A percentile compares a stretch with the other conserved stretches of the same genome.
phyloP scores from a whole-genome alignment of 2,888 invertebrate genomes.

The Chrysina gloriosa region DNA sequence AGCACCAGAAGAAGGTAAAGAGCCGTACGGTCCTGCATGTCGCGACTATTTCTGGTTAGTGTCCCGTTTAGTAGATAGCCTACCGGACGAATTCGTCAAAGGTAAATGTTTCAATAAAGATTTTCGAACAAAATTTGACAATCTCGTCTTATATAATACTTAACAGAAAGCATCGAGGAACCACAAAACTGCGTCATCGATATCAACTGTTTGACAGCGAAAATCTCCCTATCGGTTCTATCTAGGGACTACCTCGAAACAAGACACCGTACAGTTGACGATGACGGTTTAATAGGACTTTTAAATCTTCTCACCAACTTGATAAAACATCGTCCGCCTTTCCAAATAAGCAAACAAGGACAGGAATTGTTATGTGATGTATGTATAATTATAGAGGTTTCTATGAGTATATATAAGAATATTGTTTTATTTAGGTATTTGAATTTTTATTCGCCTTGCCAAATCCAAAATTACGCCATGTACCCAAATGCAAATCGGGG shows the following conservation, averaged over 20 bases:
- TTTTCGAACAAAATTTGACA: neutral
- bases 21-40: slow-evolving; percentile 94
- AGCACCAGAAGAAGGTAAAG: slow-evolving; percentile 84
- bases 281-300: slow-evolving; percentile 91
- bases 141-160: neutral
- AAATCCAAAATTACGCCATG: slow-evolving; percentile 83
- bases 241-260: slow-evolving; percentile 86
- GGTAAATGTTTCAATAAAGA: slow-evolving; percentile 59
- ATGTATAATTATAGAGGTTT: too few relatives aligned
- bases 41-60: slow-evolving; percentile 95
- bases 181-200: slow-evolving; percentile 71
- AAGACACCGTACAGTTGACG: slow-evolving; percentile 83
- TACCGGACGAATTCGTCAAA: slow-evolving; percentile 83
- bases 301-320: slow-evolving; percentile 88
- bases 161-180: slow-evolving; percentile 64
- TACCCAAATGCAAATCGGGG: slow-evolving; percentile 94
- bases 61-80: slow-evolving; percentile 86
- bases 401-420: neutral
- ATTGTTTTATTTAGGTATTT: slow-evolving; percentile 73
- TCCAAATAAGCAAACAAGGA: slow-evolving; percentile 84
- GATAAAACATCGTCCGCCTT: slow-evolving; percentile 88
- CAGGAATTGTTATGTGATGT: slow-evolving; percentile 75
- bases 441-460: slow-evolving; percentile 92
- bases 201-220: slow-evolving; percentile 74
- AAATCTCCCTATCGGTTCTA: slow-evolving; percentile 80